These are phyloP conservation scores for Chamaedrilus cognettii DNA, from an alignment of 2,888 invertebrate genomes.

Conservation along the genomic window DNA sequence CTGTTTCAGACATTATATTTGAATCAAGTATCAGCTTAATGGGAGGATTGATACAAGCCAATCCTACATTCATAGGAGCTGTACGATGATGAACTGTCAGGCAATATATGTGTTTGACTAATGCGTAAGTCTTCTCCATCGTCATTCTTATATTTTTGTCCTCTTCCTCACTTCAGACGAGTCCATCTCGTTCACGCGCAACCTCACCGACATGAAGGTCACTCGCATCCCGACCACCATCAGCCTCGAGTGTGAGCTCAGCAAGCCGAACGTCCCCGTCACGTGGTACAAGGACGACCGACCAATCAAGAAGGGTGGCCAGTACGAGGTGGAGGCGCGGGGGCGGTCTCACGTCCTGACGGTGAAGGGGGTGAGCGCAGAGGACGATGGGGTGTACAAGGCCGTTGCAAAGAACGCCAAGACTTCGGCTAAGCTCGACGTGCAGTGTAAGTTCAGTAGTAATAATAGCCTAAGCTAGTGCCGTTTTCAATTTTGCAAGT, in stretches of 20 bases:
- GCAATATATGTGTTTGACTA: too few species aligned
- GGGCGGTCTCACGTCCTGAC: slow-evolving; percentile 49
- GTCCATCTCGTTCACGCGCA: slow-evolving; percentile 28
- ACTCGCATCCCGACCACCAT: slow-evolving; percentile 41
- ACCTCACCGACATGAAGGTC: slow-evolving; percentile 32
- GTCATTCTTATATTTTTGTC: too few species aligned
- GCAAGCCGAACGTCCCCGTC: slow-evolving; percentile 37
- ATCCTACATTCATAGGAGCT: too few species aligned
- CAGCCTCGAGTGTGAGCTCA: slow-evolving; percentile 52
- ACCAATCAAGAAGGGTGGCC: slow-evolving; percentile 67
- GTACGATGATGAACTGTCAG: too few species aligned
- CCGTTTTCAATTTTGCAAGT: too few species aligned
- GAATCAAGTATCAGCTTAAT: too few species aligned
- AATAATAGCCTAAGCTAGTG: too few species aligned
- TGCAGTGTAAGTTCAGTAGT: slow-evolving; percentile 29
- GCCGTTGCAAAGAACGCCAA: slow-evolving; percentile 32
- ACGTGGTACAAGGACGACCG: slow-evolving; percentile 54
- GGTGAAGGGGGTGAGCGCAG: slow-evolving; percentile 49
- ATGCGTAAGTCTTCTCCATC: too few species aligned
- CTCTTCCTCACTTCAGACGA: too few species aligned
- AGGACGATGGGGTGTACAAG: slow-evolving; percentile 53
- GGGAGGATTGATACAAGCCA: too few species aligned
- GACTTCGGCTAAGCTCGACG: slow-evolving; percentile 27
- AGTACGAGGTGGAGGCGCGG: slow-evolving; percentile 47
- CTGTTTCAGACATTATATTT: too few species aligned